Evolutionary conservation across 2,797 vertebrate genomes (phyloP).

Genomic region (Podarcis lilfordi): DNA sequence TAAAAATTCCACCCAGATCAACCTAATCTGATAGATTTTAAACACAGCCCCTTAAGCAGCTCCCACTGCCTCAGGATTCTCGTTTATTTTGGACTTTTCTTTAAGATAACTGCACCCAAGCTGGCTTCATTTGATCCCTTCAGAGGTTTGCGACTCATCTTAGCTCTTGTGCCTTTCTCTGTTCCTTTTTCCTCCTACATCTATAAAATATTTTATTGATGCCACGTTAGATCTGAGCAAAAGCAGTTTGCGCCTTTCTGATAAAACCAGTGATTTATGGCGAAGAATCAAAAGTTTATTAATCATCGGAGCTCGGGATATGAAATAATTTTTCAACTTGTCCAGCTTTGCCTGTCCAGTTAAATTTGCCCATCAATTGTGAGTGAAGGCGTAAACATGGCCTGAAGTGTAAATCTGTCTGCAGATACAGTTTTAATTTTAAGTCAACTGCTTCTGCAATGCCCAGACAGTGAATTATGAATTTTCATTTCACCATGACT

Average conservation of each 20-base stretch:
- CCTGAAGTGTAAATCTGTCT: constrained; percentile 77
- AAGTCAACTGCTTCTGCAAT: constrained; percentile 55
- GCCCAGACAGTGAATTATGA: constrained; percentile 80
- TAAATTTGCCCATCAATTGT: constrained; percentile 77
- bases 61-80: not conserved
- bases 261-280: constrained; percentile 79
- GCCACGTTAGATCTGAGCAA: constrained; percentile 63
- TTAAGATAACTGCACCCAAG: constrained; percentile 23
- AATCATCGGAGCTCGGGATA: constrained; percentile 82
- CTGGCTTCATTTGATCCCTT: constrained; percentile 21
- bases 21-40: not conserved
- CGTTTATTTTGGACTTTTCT: not conserved
- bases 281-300: constrained; percentile 80
- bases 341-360: constrained; percentile 76
- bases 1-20: not conserved
- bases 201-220: constrained; percentile 68
- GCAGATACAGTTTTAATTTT: constrained; percentile 79
- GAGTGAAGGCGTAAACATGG: constrained; percentile 74
- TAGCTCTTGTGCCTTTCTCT: constrained; percentile 57
- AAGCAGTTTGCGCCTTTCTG: constrained; percentile 69
- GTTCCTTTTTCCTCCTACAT: constrained; percentile 60
- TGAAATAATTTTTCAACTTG: constrained; percentile 86
- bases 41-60: not conserved
- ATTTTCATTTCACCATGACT: constrained; percentile 63
- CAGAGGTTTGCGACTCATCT: constrained; percentile 38